Evolutionary conservation across 2,888 invertebrate genomes (phyloP).

Genomic region (Mamestra brassicae): DNA sequence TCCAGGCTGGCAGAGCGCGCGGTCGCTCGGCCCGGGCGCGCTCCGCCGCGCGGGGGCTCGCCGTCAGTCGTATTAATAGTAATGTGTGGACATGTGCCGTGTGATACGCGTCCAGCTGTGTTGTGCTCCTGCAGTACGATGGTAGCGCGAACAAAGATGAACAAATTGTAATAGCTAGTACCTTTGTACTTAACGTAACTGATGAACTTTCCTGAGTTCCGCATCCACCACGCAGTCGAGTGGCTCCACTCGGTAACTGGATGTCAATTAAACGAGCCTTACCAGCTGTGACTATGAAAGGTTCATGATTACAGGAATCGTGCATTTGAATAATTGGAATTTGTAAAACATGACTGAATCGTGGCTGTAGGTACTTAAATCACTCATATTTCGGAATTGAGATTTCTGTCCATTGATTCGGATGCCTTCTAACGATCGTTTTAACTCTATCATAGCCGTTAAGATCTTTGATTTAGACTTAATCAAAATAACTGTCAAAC

Average conservation of each 20-base stretch:
- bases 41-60: constrained; percentile 56
- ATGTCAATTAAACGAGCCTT: constrained; percentile 89
- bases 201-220: constrained; percentile 83
- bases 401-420: constrained; percentile 77
- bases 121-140: constrained; percentile 64
- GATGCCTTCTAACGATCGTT: constrained; percentile 77
- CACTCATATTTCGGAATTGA: constrained; percentile 84
- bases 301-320: constrained; percentile 76
- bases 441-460: constrained; percentile 70
- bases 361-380: constrained; percentile 81
- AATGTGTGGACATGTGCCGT: constrained; percentile 85
- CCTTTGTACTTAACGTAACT: constrained; percentile 80
- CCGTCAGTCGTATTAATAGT: constrained; percentile 70
- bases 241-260: constrained; percentile 76
- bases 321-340: constrained; percentile 82
- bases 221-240: constrained; percentile 73
- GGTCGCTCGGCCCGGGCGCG: constrained; percentile 57
- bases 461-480: constrained; percentile 69
- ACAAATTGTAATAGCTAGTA: constrained; percentile 73
- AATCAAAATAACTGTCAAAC: constrained; percentile 66
- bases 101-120: constrained; percentile 67
- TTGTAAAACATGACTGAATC: constrained; percentile 77
- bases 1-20: constrained; percentile 22
- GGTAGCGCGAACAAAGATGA: constrained; percentile 62
- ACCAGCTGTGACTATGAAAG: constrained; percentile 82